Evolutionary conservation across 1,140 invertebrate species (phyloP).

Genomic region (Drosophila nigromelanica): DNA sequence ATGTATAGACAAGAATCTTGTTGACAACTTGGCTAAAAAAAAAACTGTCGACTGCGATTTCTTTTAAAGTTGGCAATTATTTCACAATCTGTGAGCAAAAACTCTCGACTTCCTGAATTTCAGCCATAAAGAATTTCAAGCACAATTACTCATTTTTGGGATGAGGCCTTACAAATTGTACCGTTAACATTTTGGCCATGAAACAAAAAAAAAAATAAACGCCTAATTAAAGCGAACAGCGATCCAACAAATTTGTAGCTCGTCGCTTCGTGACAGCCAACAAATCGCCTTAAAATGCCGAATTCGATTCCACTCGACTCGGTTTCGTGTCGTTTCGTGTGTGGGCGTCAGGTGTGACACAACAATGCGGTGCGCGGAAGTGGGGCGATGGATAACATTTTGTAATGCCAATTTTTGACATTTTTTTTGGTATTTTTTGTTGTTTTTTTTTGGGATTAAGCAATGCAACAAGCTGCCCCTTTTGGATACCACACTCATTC

Average conservation of each 20-base stretch:
- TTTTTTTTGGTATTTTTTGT: slow-evolving; percentile 2
- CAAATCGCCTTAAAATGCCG: slow-evolving; percentile 70
- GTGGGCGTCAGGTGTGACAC: slow-evolving; percentile 13
- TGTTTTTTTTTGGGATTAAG: slow-evolving; percentile 40
- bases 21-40: slow-evolving; percentile 23
- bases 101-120: slow-evolving; percentile 25
- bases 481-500: slow-evolving; percentile 24
- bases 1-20: slow-evolving; percentile 32
- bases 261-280: slow-evolving; percentile 58
- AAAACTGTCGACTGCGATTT: slow-evolving; percentile 22
- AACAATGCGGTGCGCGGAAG: not conserved
- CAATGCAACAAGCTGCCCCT: slow-evolving; percentile 18
- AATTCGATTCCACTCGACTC: slow-evolving; percentile 44
- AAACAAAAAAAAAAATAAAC: not conserved
- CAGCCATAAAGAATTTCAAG: no score
- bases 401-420: slow-evolving; percentile 30
- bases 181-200: slow-evolving; percentile 36
- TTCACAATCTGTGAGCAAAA: not conserved
- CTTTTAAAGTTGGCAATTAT: slow-evolving; percentile 12
- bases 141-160: slow-evolving; percentile 36
- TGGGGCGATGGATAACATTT: slow-evolving; percentile 8
- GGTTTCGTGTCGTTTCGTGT: slow-evolving; percentile 10
- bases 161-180: slow-evolving; percentile 29
- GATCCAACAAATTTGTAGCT: slow-evolving; percentile 56
- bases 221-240: slow-evolving; percentile 53